Base-by-base conservation (phyloP, 1,140 invertebrate species). In the Drosophila miranda region DNA sequence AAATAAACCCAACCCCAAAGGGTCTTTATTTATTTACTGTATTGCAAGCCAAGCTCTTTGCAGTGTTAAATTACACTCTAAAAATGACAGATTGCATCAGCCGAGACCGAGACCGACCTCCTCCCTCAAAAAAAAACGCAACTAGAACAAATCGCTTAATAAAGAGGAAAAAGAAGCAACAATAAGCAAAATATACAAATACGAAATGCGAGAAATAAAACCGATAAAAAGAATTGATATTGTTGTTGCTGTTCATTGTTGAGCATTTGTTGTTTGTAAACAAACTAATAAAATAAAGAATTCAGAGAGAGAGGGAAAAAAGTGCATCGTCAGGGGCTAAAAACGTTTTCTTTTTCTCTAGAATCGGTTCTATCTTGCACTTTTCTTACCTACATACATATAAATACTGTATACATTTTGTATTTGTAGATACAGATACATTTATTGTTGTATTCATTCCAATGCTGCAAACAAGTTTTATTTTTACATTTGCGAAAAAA, bases 401-500 rank as follows among this genome's bases (percentile, higher is more conserved):
- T 38, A 38, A 73, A 62, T 69, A 62, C 58, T 38, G 13, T 68
- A 16, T 67, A 34, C 61, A 41, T 23, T 68, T 44, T 21, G 62
- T 46, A 26, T 26, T 5, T 42, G 21, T 49, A 4, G 23, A 62
- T 72, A 26, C 23, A 49, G 46, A 44, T 67, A 66, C 62, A 76
- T 49, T 56, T 73, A 69, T 41, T 48, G 16, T 78, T 58, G 57
- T 53, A 53, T 44, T 64, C 54, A 38, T 50, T 66, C 60, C 23
- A 61, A 70, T 76, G 63, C 21, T 60, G 72, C 75, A 67, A 74
- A 84, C 81, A 74, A 86, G 77, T 86, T 38, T 86, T 70, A 77
- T 67, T 80, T 86, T 80, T 75, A 66, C 72, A 56, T 54, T 75
- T 49, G 63, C 64, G 21, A 83, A 78, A 78, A 78, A 58, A 83